These are phyloP conservation scores for Cosmopolites sordidus DNA, from an alignment of 2,888 invertebrate species.

Conservation along the genomic window DNA sequence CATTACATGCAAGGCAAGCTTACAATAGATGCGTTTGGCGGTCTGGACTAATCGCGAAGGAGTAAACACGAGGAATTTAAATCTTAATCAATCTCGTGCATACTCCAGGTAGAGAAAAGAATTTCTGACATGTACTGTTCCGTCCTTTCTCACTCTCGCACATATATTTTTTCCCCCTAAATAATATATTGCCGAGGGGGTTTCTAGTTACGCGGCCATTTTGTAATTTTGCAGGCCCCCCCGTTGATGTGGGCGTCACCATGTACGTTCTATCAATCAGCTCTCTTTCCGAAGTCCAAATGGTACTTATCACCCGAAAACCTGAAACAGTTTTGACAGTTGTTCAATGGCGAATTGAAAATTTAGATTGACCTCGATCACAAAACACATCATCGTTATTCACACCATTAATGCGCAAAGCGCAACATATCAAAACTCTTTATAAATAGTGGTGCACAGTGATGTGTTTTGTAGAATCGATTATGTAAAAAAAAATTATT, in stretches of 20 bases:
- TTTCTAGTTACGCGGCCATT: not conserved
- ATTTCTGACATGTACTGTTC: not conserved
- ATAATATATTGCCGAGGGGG: not conserved
- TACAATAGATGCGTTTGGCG: constrained; percentile 19
- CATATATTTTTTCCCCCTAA: no score
- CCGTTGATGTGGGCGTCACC: constrained; percentile 96
- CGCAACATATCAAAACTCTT: no score
- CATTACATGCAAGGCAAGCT: constrained; percentile 4
- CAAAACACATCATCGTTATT: constrained; percentile 4
- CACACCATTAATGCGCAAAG: not conserved
- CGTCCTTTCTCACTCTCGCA: no score
- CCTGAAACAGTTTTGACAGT: no score
- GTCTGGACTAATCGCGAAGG: constrained; percentile 6
- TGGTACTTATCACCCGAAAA: constrained; percentile 61
- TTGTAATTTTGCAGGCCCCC: constrained; percentile 71
- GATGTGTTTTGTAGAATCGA: not conserved
- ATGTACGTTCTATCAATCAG: constrained; percentile 98
- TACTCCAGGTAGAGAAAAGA: not conserved
- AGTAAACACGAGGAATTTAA: no score
- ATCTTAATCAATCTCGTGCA: no score
- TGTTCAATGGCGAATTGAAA: constrained; percentile 11
- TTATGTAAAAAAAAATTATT: constrained; percentile 2
- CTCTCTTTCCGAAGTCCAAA: constrained; percentile 96
- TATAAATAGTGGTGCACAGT: no score
- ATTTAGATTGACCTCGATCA: constrained; percentile 6